These are phyloP conservation scores for Fragum sueziense DNA, from an alignment of 2,888 invertebrate species.

Conservation along the genomic window DNA sequence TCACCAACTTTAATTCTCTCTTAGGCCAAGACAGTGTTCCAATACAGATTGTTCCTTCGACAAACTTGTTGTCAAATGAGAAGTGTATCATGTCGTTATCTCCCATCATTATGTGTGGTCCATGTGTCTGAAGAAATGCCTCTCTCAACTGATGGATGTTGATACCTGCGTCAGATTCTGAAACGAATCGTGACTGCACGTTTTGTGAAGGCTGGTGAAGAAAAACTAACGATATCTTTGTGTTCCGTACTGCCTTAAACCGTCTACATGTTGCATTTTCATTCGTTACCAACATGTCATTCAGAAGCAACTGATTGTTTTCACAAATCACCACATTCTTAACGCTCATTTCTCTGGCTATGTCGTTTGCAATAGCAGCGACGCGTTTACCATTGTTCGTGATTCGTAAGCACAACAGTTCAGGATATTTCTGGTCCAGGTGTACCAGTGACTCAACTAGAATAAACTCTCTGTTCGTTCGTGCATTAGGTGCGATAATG, in stretches of 20 bases:
- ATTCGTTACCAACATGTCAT: not conserved
- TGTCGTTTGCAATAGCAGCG: not conserved
- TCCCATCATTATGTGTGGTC: conserved; percentile 9
- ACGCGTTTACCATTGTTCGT: not conserved
- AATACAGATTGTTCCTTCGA: conserved; percentile 28
- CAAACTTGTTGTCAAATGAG: conserved; percentile 23
- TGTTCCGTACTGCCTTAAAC: conserved; percentile 25
- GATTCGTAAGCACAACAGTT: not conserved
- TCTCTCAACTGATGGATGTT: conserved; percentile 17
- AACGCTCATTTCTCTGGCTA: not conserved
- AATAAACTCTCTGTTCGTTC: not conserved
- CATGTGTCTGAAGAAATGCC: conserved; percentile 10
- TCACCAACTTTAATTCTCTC: conserved; percentile 5
- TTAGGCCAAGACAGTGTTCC: conserved; percentile 16
- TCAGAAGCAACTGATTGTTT: conserved; percentile 19
- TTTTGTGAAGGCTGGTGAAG: conserved; percentile 13
- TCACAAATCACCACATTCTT: conserved; percentile 26
- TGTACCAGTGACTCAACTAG: not conserved
- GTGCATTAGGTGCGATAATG: not conserved
- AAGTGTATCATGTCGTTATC: conserved; percentile 31
- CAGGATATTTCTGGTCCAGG: not conserved
- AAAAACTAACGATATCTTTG: conserved; percentile 12
- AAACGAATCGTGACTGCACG: not conserved
- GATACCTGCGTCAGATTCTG: not conserved
- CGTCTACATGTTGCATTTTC: not conserved